Base-by-base conservation (phyloP, 2,888 invertebrate species). In the Julus scandinavius region DNA sequence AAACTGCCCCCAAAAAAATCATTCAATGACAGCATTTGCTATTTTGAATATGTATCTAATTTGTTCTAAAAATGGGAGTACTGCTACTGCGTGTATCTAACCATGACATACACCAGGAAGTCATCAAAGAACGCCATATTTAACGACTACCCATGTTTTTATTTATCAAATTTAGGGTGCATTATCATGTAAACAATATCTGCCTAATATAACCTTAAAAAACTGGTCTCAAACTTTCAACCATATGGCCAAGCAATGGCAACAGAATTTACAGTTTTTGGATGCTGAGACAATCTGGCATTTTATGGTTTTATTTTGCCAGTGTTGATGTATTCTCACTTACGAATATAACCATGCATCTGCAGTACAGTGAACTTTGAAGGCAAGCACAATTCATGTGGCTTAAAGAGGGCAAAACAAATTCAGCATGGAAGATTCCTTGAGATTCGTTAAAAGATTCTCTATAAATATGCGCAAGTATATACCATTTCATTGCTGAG, bases 151-250 rank as follows among this genome's bases (percentile, higher is more conserved):
- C 63, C 54, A 15, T 13, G 63, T 3, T n/a, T n/a, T 63, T 63
- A 13, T 63, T 63, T 63, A 63, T 63, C 63, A 63, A 63, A 63
- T 63, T 63, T 6, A 63, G 63, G n/a, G 63, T 63, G 63, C 63
- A 63, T 63, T 63, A 63, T n/a, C 63, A 63, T 63, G 63, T 63
- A 63, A 63, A 63, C 63, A 63, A 63, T 63, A n/a, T 17, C 63
- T 63, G 63, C 63, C 6, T 63, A 63, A 63, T 63, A 63, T 63
- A n/a, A 63, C 63, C 63, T 63, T n/a, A 63, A 63, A 54, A 63
- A n/a, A 13, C n/a, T n/a, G n/a, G n/a, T 3, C n/a, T 63, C 63
- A n/a, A n/a, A n/a, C n/a, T 63, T 63, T 63, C 17, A 63, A n/a
- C 11, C 63, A n/a, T n/a, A 17, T 63, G n/a, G 2, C 17, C 17